Percentiles rank a stretch among this genome's conserved stretches.
Evolutionary conservation across 2,113 vertebrate genomes (phyloP).

Genomic region (Labeo rohita): DNA sequence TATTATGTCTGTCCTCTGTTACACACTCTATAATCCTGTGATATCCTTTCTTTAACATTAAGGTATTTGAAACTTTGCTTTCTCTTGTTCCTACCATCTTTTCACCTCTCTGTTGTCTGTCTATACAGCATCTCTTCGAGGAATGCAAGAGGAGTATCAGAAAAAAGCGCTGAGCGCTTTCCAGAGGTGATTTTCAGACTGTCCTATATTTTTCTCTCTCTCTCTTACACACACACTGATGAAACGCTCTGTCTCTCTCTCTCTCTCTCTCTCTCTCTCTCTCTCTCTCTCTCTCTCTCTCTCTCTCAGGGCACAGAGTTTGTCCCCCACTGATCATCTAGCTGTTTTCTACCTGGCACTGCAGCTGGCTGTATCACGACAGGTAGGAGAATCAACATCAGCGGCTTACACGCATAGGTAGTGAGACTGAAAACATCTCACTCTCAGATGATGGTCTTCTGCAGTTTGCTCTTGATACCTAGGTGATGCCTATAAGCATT

Average conservation of each 20-base stretch:
- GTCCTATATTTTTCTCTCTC: conserved; percentile 36
- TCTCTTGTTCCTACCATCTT: neutral
- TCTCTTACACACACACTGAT: neutral
- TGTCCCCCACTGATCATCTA: conserved; percentile 94
- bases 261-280: conserved; percentile 36
- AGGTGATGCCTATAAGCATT: neutral
- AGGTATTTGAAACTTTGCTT: neutral
- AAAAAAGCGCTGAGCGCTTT: conserved; percentile 96
- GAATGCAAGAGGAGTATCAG: conserved; percentile 94
- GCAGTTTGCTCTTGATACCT: neutral
- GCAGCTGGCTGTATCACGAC: conserved; percentile 96
- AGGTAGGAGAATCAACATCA: conserved; percentile 78
- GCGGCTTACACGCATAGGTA: neutral
- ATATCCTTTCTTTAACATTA: neutral
- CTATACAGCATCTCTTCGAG: conserved; percentile 87
- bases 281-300: conserved; percentile 25
- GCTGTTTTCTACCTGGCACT: conserved; percentile 95
- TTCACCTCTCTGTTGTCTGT: conserved; percentile 32
- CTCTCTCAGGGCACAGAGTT: conserved; percentile 87
- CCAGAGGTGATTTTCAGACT: conserved; percentile 82
- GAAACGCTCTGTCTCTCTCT: neutral
- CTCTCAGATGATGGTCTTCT: neutral
- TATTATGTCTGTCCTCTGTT: neutral
- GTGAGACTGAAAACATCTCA: neutral
- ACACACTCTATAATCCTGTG: neutral